Conservation (phyloP, 2,797 vertebrate genomes). For the Etheostoma perlongum region DNA sequence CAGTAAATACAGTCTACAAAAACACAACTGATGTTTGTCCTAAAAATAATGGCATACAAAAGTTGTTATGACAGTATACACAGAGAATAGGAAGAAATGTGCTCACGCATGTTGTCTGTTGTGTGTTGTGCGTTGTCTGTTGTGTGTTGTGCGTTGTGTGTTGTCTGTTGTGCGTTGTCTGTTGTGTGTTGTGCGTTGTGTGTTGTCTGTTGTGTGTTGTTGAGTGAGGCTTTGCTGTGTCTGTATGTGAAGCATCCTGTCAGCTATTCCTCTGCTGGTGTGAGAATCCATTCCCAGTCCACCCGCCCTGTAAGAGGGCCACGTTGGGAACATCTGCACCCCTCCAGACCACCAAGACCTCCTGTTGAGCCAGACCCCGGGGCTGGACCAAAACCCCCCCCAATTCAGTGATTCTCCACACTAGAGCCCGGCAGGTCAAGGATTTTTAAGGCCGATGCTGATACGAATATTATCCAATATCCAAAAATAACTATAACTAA, state of each 20-base stretch:
- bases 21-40: neutral
- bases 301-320: constrained; percentile 1
- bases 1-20: neutral
- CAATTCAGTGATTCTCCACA: neutral
- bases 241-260: constrained; percentile 36
- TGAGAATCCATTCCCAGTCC: constrained; percentile 40
- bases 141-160: too few relatives aligned
- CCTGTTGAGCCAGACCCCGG: neutral
- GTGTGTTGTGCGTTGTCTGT: too few relatives aligned
- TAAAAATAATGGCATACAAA: neutral
- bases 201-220: neutral
- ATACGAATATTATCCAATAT: too few relatives aligned
- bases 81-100: neutral
- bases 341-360: neutral
- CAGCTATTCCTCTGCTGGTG: constrained; percentile 48
- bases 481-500: too few relatives aligned
- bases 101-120: neutral
- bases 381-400: neutral
- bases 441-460: too few relatives aligned
- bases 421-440: too few relatives aligned
- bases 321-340: neutral
- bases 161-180: neutral
- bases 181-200: too few relatives aligned
- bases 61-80: too few relatives aligned
- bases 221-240: neutral